Percentiles rank a stretch among this genome's conserved stretches.
These are phyloP conservation scores for Micromys minutus DNA, from an alignment of 2,113 vertebrate genomes.

Conservation along the genomic window DNA sequence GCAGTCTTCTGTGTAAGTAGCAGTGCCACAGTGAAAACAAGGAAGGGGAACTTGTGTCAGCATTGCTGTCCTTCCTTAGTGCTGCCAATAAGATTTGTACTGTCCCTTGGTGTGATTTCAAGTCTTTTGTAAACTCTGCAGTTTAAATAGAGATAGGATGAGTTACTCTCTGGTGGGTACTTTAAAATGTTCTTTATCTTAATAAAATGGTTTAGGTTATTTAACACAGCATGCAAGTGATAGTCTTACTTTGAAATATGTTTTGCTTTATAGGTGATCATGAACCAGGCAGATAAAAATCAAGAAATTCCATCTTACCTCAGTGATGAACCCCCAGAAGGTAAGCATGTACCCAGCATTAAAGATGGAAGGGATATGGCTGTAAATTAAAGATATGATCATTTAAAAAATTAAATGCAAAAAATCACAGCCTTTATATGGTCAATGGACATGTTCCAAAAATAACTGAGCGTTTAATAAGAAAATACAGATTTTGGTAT, in stretches of 20 bases:
- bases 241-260: constrained; percentile 41
- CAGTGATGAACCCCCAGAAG: constrained; percentile 90
- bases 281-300: constrained; percentile 93
- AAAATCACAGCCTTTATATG: constrained; percentile 5
- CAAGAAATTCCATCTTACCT: constrained; percentile 91
- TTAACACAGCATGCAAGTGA: constrained; percentile 9
- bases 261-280: constrained; percentile 85
- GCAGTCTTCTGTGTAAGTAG: not conserved
- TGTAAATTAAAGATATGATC: constrained; percentile 33
- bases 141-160: not conserved
- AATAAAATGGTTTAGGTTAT: constrained; percentile 31
- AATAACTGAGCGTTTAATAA: constrained; percentile 32
- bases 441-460: not conserved
- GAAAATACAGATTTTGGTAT: constrained; percentile 34
- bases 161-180: not conserved
- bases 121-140: constrained; percentile 17
- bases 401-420: constrained; percentile 33
- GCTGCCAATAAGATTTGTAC: not conserved
- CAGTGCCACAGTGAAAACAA: not conserved
- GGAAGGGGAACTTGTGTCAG: not conserved
- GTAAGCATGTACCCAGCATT: constrained; percentile 81
- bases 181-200: constrained; percentile 33
- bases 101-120: not conserved
- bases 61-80: not conserved
- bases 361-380: not conserved